These are phyloP conservation scores for Solen grandis DNA, from an alignment of 1,140 invertebrate species.

Conservation along the genomic window DNA sequence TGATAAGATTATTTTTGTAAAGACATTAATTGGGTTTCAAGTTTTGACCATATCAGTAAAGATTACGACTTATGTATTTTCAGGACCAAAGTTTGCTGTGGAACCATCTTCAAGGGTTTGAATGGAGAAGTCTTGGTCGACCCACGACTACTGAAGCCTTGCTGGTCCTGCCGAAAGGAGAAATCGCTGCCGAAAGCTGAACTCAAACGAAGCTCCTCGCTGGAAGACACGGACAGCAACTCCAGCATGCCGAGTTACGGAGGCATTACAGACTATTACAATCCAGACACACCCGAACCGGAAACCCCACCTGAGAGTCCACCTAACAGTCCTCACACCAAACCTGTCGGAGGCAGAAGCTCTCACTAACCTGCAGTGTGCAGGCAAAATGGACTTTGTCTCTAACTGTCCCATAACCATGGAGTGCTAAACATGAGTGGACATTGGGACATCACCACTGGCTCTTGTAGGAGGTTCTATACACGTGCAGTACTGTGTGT, in stretches of 20 bases:
- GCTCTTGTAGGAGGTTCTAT: neutral
- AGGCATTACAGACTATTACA: slow-evolving; percentile 59
- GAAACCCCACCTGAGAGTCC: slow-evolving; percentile 62
- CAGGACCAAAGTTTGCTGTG: slow-evolving; percentile 88
- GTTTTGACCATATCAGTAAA: too few relatives aligned
- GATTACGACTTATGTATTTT: too few relatives aligned
- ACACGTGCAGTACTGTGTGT: neutral
- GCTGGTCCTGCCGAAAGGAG: slow-evolving; percentile 72
- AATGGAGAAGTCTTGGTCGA: slow-evolving; percentile 86
- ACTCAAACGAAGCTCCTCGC: slow-evolving; percentile 60
- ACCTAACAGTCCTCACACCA: slow-evolving; percentile 52
- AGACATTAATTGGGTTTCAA: too few relatives aligned
- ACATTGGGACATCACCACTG: neutral
- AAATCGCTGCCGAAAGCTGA: slow-evolving; percentile 41
- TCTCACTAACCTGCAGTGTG: slow-evolving; percentile 34
- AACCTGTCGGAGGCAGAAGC: slow-evolving; percentile 36
- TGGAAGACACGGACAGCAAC: slow-evolving; percentile 70
- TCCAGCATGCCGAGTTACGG: slow-evolving; percentile 64
- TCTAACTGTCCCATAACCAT: slow-evolving; percentile 55
- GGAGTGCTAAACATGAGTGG: slow-evolving; percentile 56
- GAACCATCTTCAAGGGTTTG: slow-evolving; percentile 86
- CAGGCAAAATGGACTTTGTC: slow-evolving; percentile 47
- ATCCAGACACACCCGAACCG: slow-evolving; percentile 41
- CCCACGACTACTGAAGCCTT: slow-evolving; percentile 85
- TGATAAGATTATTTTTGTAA: too few relatives aligned